These are phyloP conservation scores for Oceanites oceanicus DNA, from an alignment of 2,113 vertebrate species.

Conservation along the genomic window DNA sequence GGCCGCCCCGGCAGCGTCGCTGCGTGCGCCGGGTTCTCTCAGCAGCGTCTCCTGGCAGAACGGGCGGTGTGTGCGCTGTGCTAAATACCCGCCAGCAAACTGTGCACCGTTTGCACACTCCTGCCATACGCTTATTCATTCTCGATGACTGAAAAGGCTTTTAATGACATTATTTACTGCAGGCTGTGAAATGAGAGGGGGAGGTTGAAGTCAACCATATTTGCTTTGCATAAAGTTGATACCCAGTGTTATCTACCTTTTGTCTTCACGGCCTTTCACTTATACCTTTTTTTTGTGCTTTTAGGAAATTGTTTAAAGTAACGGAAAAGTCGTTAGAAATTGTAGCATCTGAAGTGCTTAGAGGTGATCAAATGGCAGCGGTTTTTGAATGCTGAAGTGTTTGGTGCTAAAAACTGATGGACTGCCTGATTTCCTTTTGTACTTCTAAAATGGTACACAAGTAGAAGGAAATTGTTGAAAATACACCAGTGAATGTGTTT, in stretches of 20 bases:
- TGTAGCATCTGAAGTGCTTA: background rate
- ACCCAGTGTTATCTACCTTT: background rate
- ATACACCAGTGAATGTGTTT: background rate
- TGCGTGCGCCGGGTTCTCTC: fast-evolving
- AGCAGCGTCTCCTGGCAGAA: background rate
- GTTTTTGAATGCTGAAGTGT: background rate
- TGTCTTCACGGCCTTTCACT: background rate
- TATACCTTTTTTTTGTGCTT: fast-evolving
- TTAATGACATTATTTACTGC: background rate
- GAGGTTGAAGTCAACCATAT: background rate
- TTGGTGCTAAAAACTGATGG: background rate
- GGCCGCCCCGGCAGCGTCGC: background rate
- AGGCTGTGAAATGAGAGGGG: background rate
- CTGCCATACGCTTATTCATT: fast-evolving
- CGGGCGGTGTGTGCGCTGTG: background rate
- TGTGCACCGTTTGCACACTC: fast-evolving
- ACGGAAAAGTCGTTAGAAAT: fast-evolving
- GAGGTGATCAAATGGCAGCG: background rate
- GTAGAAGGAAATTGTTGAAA: background rate
- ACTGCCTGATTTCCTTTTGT: background rate
- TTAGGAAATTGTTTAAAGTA: background rate
- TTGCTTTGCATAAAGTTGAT: background rate
- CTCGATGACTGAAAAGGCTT: fast-evolving
- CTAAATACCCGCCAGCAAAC: too few relatives aligned
- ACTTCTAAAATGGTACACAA: fast-evolving